Percentiles rank a stretch among this genome's conserved stretches.
Evolutionary conservation across 2,888 invertebrate species (phyloP).

Genomic region (Crepidodera aurea): DNA sequence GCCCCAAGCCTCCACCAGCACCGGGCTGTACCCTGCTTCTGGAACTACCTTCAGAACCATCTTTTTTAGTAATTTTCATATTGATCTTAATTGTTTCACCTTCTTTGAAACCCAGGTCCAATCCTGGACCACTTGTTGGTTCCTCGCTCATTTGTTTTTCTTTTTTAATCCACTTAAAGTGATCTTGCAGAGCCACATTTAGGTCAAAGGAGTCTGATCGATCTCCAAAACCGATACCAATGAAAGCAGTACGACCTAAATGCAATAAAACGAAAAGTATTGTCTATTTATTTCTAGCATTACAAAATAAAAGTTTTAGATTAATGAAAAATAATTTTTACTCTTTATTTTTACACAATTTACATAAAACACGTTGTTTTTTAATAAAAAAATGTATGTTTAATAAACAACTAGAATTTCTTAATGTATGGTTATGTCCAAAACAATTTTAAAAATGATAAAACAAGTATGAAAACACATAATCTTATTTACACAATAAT

Average conservation of each 20-base stretch:
- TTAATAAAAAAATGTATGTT: no score
- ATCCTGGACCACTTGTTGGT: constrained; percentile 78
- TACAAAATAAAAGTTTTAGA: no score
- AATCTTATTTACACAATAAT: no score
- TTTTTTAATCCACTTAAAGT: constrained; percentile 93
- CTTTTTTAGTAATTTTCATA: constrained; percentile 95
- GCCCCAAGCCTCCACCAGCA: constrained; percentile 60
- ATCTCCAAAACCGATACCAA: constrained; percentile 97
- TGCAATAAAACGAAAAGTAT: no score
- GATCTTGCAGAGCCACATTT: constrained; percentile 97
- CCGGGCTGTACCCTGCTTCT: constrained; percentile 70
- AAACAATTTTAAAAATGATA: no score
- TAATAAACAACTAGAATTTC: no score
- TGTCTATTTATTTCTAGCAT: no score
- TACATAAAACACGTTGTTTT: no score
- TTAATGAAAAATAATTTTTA: no score
- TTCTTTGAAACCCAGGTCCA: constrained; percentile 98
- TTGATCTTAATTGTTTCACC: constrained; percentile 99
- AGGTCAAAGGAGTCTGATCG: constrained; percentile 98
- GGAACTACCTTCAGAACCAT: constrained; percentile 77
- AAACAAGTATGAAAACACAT: no score
- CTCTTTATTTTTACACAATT: no score
- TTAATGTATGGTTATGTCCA: no score
- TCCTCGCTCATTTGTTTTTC: constrained; percentile 83
- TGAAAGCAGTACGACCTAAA: constrained; percentile 85